phyloP scores from a whole-genome alignment of 2,113 vertebrate species.

The Alectura lathami region DNA sequence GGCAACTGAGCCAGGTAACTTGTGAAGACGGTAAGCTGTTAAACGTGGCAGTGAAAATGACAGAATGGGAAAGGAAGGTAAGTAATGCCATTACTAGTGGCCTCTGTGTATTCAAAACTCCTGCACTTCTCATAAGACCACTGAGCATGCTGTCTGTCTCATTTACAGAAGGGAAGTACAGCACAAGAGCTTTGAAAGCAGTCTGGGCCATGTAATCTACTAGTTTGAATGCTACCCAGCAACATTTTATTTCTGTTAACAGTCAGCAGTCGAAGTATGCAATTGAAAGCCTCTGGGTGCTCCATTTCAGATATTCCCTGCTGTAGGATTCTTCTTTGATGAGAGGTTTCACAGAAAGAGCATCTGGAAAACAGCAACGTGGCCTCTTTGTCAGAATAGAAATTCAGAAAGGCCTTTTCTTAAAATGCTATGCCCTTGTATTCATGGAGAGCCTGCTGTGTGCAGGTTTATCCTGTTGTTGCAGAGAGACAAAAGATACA shows the following conservation, averaged over 20 bases:
- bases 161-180: neutral
- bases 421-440: neutral
- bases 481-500: constrained; percentile 46
- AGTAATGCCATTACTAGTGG: neutral
- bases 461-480: constrained; percentile 42
- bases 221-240: neutral
- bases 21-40: neutral
- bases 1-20: neutral
- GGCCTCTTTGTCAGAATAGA: constrained; percentile 29
- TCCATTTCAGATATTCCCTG: neutral
- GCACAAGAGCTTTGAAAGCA: neutral
- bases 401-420: neutral
- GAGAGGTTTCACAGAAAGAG: constrained; percentile 38
- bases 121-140: neutral
- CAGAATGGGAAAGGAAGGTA: neutral
- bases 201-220: neutral
- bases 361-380: constrained; percentile 11
- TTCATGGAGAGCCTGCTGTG: constrained; percentile 37
- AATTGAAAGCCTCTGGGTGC: neutral
- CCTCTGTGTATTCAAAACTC: neutral
- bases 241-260: neutral
- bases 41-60: neutral
- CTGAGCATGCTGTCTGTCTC: neutral
- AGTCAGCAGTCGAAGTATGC: neutral
- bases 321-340: constrained; percentile 17